phyloP scores from a whole-genome alignment of 2,113 vertebrate species.

The Siniperca chuatsi region DNA sequence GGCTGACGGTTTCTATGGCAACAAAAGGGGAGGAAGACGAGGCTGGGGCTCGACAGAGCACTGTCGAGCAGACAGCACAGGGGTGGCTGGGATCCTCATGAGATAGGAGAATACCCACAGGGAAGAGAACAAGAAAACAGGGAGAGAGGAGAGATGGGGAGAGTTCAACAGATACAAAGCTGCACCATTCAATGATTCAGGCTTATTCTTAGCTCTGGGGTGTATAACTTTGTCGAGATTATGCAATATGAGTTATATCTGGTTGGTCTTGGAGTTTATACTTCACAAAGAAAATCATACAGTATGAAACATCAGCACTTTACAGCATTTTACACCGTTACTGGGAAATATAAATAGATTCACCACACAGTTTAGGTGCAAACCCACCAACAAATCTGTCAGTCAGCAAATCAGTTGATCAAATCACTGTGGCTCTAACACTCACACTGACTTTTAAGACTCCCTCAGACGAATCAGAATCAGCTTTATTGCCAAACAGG shows the following conservation, averaged over 20 bases:
- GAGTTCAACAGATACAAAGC: conserved; percentile 23
- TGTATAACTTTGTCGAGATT: neutral
- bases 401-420: neutral
- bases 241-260: conserved; percentile 7
- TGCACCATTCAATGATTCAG: neutral
- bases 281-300: neutral
- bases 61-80: conserved; percentile 56
- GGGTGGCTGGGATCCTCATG: conserved; percentile 44
- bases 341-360: neutral
- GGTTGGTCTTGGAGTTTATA: neutral
- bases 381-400: neutral
- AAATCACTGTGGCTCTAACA: neutral
- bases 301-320: neutral
- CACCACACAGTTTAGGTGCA: neutral
- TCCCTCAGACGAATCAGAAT: neutral
- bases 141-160: neutral
- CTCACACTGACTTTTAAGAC: neutral
- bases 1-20: conserved; percentile 79
- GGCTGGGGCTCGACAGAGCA: conserved; percentile 67
- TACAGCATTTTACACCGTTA: neutral
- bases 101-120: conserved; percentile 49
- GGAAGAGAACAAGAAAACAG: conserved; percentile 1
- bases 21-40: conserved; percentile 65
- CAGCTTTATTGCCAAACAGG: no score
- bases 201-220: conserved; percentile 6